These are phyloP conservation scores for Myocastor coypus DNA, from an alignment of 2,113 vertebrate species.

Conservation along the genomic window DNA sequence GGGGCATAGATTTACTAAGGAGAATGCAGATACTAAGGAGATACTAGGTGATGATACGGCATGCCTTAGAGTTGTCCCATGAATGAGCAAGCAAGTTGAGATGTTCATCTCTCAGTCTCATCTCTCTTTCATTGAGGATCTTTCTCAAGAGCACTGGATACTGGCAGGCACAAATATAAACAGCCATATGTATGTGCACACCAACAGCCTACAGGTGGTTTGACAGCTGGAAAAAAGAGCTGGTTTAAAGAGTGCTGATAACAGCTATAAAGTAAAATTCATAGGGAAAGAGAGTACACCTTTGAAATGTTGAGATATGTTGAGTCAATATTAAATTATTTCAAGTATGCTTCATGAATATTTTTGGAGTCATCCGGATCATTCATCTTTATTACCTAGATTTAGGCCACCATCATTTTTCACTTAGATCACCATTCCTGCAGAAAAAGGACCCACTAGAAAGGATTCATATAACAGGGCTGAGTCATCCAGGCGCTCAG, in stretches of 20 bases:
- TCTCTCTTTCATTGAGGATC: background rate
- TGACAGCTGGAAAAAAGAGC: background rate
- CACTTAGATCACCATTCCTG: background rate
- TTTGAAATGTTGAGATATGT: background rate
- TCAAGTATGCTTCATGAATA: background rate
- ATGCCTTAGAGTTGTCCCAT: background rate
- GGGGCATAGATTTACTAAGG: background rate
- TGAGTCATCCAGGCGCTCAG: background rate
- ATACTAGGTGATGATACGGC: background rate
- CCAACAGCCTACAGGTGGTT: background rate
- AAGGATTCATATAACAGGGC: background rate
- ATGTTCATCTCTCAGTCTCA: background rate
- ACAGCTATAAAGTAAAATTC: background rate
- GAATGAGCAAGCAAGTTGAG: background rate
- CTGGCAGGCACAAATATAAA: background rate
- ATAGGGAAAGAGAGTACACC: background rate
- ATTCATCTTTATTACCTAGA: background rate
- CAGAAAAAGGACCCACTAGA: background rate
- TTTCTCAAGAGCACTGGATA: too few species aligned
- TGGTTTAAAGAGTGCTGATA: too few species aligned
- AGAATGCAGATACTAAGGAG: too few species aligned
- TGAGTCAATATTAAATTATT: background rate
- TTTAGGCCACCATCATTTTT: background rate
- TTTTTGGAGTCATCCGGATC: background rate
- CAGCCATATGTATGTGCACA: background rate